These are phyloP conservation scores for Drosophila carrolli DNA, from an alignment of 1,140 invertebrate species.

Conservation along the genomic window DNA sequence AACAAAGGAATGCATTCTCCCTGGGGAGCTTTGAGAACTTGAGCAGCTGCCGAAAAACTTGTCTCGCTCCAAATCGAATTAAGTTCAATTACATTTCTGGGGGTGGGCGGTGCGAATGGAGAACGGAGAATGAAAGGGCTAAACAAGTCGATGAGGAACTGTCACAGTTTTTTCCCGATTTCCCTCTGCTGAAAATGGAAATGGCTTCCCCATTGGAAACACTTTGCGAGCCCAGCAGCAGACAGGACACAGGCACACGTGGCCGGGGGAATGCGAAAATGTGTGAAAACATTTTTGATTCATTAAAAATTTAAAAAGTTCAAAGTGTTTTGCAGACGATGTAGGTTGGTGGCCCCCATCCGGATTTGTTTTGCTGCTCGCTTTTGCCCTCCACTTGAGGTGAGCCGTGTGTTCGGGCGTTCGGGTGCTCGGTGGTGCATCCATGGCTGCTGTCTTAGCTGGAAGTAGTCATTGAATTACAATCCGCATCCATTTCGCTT, in stretches of 20 bases:
- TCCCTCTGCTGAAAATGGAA: constrained; percentile 55
- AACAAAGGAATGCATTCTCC: constrained; percentile 23
- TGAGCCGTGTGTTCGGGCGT: background rate
- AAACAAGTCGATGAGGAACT: constrained; percentile 37
- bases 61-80: constrained; percentile 79
- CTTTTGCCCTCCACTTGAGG: background rate
- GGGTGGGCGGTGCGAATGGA: background rate
- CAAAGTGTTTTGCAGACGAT: constrained; percentile 79
- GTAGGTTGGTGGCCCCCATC: constrained; percentile 7
- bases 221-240: constrained; percentile 24
- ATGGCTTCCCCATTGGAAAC: constrained; percentile 33
- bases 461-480: constrained; percentile 9
- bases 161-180: constrained; percentile 41
- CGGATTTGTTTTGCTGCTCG: constrained; percentile 20
- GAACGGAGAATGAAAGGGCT: constrained; percentile 29
- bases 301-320: constrained; percentile 84
- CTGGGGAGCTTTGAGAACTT: constrained; percentile 63
- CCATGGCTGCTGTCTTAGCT: constrained; percentile 2
- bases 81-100: constrained; percentile 77
- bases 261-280: constrained; percentile 57
- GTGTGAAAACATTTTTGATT: constrained; percentile 84
- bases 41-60: constrained; percentile 76
- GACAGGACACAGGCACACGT: constrained; percentile 19
- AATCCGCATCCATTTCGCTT: constrained; percentile 13
- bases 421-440: constrained; percentile 18